Evolutionary conservation across 2,113 vertebrate species (phyloP), one percentile per base, ranked within the genome.

Genomic region (Illadopsis cleaveri): DNA sequence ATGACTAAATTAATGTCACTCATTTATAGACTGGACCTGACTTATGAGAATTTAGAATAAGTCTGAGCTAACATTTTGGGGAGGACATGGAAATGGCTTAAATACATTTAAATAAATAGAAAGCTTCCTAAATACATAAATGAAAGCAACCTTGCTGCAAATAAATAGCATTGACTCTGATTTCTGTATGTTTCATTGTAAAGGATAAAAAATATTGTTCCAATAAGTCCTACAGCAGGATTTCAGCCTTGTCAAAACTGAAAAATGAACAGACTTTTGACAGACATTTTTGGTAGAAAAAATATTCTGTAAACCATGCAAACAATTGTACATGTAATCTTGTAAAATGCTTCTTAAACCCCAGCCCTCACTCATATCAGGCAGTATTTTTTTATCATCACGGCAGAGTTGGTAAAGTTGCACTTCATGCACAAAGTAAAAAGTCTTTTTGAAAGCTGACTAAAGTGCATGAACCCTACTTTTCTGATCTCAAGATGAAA

Each of bases 401-500:
- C 50, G 45, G 54, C 38, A 94, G 79, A 80, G 66, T 45, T 91
- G 60, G 77, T 65, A 68, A 30, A 77, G n/a, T 62, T 89, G 33
- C 21, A 66, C 42, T 90, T 68, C 2, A 0, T 75, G 65, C 12
- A 33, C 48, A 56, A 84, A 76, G 15, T 33, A 82, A 90, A 89
- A 91, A 91, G 19, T 16, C 25, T 87, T 82, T 72, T 72, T 65
- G 65, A 87, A 95, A 87, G 37, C n/a, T 61, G 47, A 37, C 24
- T 71, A 10, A 73, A 94, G 69, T 65, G 37, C 47, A 71, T 70
- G 45, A 95, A 65, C 66, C 66, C 11, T 82, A 10, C 23, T 84
- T 92, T 89, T 94, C 93, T 95, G 94, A 95, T 96, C 87, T 95
- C 58, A 30, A 80, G 82, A 96, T 96, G 75, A 96, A 95, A 97